Evolutionary conservation across 2,888 invertebrate genomes (phyloP).

Genomic region (Tenodera sinensis): DNA sequence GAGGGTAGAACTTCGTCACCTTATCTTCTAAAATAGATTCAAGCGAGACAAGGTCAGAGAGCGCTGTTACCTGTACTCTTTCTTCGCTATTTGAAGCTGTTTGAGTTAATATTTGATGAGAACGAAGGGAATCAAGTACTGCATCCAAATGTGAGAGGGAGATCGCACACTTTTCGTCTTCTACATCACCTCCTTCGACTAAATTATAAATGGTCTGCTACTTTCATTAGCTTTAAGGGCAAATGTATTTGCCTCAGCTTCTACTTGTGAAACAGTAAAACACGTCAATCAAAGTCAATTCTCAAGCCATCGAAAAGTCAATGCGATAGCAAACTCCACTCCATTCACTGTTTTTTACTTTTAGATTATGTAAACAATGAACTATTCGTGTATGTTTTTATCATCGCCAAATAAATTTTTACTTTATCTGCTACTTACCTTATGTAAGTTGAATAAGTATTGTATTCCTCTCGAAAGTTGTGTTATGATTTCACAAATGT

Average conservation of each 20-base stretch:
- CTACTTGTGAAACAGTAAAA: neutral
- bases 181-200: neutral
- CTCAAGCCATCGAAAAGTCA: too few species aligned
- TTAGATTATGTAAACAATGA: too few species aligned
- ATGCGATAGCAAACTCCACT: too few species aligned
- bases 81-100: neutral
- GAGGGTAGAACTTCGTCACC: neutral
- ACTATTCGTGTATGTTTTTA: too few species aligned
- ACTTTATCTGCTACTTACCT: too few species aligned
- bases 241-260: neutral
- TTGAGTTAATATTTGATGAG: neutral
- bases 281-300: neutral
- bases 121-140: neutral
- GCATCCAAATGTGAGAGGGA: neutral
- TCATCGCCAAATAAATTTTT: too few species aligned
- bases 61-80: neutral
- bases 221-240: neutral
- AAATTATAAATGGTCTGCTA: neutral
- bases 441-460: too few species aligned
- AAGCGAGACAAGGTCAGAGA: neutral
- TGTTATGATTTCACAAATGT: too few species aligned
- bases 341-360: too few species aligned
- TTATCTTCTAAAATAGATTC: neutral
- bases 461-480: too few species aligned
- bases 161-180: neutral